Evolutionary conservation across 2,888 invertebrate genomes (phyloP), one percentile per base, ranked within the genome.

Genomic region (Lasioglossum malachurum): DNA sequence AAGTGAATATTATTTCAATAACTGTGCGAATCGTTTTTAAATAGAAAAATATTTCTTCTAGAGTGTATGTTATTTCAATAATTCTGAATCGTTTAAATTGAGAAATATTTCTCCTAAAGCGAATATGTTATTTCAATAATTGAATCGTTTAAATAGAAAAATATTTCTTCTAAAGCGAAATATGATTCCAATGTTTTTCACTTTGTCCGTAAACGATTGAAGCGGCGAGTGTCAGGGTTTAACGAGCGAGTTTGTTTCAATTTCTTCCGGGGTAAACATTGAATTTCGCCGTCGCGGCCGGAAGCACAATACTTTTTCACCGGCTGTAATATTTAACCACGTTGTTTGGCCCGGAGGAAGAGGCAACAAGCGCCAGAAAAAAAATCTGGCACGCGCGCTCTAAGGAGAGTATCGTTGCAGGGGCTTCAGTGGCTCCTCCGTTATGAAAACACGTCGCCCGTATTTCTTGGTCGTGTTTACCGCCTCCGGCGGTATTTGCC

Each of bases 381-480:
- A 31, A 35, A 64, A 64, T 64, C 64, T 64, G 64, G 64, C 31
- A 31, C 64, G 64, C 31, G 5, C 31, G 64, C 31, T 31, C 64
- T 31, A 31, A 64, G 64, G 16, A 31, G 19, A 64, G 76, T 64
- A 44, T 76, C 27, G 44, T n/a, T 57, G 16, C 64, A 60, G 19
- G 35, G 16, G 16, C 23, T 31, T 60, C 44, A 64, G 19, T 46
- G 41, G 35, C 19, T 64, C 41, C 72, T 64, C 41, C 27, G 72
- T 44, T 72, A 44, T 27, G 44, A 46, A 44, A 72, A 78, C 57
- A 44, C 41, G 57, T 57, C 46, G 19, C 53, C 57, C 57, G n/a
- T 44, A 75, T 35, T 81, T 75, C 27, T 41, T 57, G n/a, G 23
- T 75, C 31, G 71, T 41, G 7, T 23, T 27, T 44, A 75, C 14